phyloP scores from a whole-genome alignment of 2,797 vertebrate genomes.

The Danio albolineatus region DNA sequence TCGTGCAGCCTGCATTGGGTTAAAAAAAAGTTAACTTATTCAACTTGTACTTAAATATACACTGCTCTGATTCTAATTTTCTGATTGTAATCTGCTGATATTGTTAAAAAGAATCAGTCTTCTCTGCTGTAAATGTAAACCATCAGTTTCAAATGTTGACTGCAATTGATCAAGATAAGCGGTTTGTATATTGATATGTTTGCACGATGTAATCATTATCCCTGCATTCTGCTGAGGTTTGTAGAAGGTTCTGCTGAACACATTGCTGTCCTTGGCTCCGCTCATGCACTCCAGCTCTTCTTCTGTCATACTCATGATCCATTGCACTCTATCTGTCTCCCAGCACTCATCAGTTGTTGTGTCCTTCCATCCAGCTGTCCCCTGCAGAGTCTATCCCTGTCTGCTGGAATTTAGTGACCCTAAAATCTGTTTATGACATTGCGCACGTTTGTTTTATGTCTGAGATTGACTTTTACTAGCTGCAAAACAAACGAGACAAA shows the following conservation, averaged over 20 bases:
- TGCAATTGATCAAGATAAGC: conserved; percentile 6
- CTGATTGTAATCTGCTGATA: background rate
- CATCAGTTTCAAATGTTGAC: background rate
- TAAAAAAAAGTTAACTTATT: background rate
- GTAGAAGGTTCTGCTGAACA: conserved; percentile 33
- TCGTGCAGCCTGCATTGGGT: too few relatives aligned
- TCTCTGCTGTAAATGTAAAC: background rate
- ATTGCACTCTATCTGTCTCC: conserved; percentile 62
- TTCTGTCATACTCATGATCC: conserved; percentile 44
- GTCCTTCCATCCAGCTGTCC: conserved; percentile 42
- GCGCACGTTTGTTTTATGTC: conserved; percentile 8
- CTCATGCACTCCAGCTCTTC: conserved; percentile 51
- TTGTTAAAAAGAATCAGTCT: background rate
- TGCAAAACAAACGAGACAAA: background rate
- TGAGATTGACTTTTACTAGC: conserved; percentile 30
- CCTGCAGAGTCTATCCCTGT: conserved; percentile 32
- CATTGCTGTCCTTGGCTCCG: conserved; percentile 56
- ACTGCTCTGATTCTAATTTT: background rate
- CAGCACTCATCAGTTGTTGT: conserved; percentile 52
- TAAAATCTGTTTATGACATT: conserved; percentile 47
- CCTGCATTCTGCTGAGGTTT: conserved; percentile 33
- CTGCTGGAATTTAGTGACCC: conserved; percentile 30
- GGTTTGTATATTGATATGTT: conserved; percentile 16
- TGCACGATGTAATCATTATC: conserved; percentile 10
- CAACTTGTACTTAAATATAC: background rate